A percentile compares a stretch with the other conserved stretches of the same genome.
Evolutionary conservation across 2,113 vertebrate species (phyloP).

Genomic region (Collichthys lucidus): DNA sequence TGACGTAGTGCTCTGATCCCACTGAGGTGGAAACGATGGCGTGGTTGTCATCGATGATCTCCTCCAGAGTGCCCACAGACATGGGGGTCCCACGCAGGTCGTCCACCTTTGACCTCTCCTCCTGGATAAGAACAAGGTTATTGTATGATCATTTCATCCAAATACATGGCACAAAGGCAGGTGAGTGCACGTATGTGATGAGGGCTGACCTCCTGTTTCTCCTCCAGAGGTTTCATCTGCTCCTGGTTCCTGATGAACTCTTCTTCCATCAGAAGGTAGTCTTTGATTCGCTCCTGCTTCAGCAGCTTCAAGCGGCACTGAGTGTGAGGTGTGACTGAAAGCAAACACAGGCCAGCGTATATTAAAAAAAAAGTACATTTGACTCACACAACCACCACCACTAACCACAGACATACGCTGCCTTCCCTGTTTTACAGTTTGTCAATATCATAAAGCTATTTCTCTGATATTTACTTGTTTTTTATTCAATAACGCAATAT

Average conservation of each 20-base stretch:
- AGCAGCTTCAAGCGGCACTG: conserved; percentile 96
- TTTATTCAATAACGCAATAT: not conserved
- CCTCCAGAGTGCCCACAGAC: conserved; percentile 97
- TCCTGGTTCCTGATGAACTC: conserved; percentile 99
- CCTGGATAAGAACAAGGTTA: conserved; percentile 78
- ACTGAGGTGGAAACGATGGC: conserved; percentile 98
- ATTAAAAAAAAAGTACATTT: rapidly evolving
- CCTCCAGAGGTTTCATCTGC: conserved; percentile 98
- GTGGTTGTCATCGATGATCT: conserved; percentile 99
- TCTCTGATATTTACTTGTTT: not conserved
- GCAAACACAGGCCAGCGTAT: not conserved
- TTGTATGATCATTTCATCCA: not conserved
- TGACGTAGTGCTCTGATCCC: conserved; percentile 98
- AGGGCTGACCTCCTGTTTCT: conserved; percentile 94
- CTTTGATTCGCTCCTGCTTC: conserved; percentile 97
- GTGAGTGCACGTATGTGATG: rapidly evolving
- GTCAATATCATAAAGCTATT: not conserved
- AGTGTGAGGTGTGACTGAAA: conserved; percentile 95
- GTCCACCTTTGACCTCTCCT: conserved; percentile 98
- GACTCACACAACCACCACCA: too few relatives aligned
- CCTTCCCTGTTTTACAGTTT: not conserved
- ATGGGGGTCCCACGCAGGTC: conserved; percentile 97
- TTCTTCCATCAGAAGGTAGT: conserved; percentile 98
- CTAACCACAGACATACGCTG: not conserved
- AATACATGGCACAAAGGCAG: not conserved